Evolutionary conservation across 2,888 invertebrate species (phyloP).

Genomic region (Drosophila bunnanda): DNA sequence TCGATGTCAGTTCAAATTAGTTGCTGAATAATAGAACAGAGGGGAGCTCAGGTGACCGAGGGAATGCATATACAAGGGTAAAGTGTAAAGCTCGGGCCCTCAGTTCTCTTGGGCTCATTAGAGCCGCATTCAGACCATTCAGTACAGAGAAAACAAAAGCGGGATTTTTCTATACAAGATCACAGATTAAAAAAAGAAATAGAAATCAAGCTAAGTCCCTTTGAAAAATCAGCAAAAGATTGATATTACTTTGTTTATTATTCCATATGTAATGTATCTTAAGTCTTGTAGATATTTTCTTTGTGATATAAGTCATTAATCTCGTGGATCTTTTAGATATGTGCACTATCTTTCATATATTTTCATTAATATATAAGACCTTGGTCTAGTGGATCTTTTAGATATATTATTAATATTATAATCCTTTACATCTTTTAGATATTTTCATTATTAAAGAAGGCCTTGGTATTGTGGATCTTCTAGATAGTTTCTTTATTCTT

Average conservation of each 20-base stretch:
- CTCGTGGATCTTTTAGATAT: background rate
- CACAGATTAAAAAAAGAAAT: background rate
- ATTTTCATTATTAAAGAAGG: background rate
- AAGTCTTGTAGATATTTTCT: background rate
- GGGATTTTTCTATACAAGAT: background rate
- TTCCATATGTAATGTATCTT: background rate
- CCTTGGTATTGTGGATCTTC: too few species aligned
- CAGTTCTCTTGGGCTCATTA: conserved; percentile 44
- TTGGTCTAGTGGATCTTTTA: background rate
- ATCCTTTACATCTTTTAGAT: background rate
- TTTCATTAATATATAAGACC: background rate
- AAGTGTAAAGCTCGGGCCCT: conserved; percentile 39
- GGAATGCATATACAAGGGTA: conserved; percentile 24
- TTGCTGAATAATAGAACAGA: conserved; percentile 52
- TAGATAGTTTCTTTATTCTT: background rate
- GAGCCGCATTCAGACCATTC: conserved; percentile 51
- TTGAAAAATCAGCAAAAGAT: background rate
- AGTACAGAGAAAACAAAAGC: background rate
- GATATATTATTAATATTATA: too few species aligned
- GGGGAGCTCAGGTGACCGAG: background rate
- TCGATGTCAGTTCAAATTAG: conserved; percentile 76
- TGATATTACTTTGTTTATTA: too few species aligned
- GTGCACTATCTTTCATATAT: background rate
- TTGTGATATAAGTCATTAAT: background rate
- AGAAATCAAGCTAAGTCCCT: accelerated